These are phyloP conservation scores for Taxidea taxus DNA, from an alignment of 2,113 vertebrate genomes.

Conservation along the genomic window DNA sequence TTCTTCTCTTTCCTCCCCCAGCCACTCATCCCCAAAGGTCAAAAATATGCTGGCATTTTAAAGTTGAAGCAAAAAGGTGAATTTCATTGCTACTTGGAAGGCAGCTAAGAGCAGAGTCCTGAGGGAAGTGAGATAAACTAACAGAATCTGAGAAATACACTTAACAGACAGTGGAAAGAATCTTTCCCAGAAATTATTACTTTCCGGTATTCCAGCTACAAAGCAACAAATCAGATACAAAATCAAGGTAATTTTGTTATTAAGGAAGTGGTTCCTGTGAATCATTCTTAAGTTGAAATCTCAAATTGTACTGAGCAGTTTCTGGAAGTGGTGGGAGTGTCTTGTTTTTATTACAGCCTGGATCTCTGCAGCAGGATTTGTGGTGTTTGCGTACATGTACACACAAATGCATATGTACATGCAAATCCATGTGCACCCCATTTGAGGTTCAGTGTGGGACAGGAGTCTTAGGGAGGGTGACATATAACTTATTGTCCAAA, in stretches of 20 bases:
- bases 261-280: conserved; percentile 26
- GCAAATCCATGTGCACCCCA: background rate
- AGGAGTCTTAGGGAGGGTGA: background rate
- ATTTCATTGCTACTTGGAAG: conserved; percentile 66
- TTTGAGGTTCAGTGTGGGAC: background rate
- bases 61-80: conserved; percentile 63
- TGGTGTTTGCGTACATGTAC: background rate
- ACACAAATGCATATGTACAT: too few relatives aligned
- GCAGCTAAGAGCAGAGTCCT: conserved; percentile 55
- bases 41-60: conserved; percentile 63
- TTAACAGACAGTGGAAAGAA: conserved; percentile 50
- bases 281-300: background rate
- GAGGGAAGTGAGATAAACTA: conserved; percentile 67
- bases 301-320: background rate
- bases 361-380: background rate
- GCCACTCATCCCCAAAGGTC: background rate
- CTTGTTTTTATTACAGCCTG: background rate
- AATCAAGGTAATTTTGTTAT: background rate
- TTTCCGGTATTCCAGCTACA: conserved; percentile 51
- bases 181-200: conserved; percentile 53
- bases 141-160: conserved; percentile 56
- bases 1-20: background rate
- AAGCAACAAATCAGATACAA: conserved; percentile 41
- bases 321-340: background rate
- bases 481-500: background rate